Evolutionary conservation across 2,113 vertebrate genomes (phyloP).

Genomic region (Emberiza fucata): DNA sequence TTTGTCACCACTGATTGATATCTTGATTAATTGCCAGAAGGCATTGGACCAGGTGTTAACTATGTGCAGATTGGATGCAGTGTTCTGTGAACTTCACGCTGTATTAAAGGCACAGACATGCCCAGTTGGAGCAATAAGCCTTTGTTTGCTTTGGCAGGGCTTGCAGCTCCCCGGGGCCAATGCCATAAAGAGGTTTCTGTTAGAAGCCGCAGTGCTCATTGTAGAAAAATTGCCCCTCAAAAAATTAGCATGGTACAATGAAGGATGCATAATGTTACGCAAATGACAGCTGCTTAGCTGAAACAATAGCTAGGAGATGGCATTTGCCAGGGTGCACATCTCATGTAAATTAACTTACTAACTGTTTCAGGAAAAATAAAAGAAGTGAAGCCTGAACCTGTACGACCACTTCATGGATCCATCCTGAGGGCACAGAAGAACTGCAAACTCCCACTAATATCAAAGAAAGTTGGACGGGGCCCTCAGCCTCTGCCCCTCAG

Average conservation of each 20-base stretch:
- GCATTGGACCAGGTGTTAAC: slow-evolving; percentile 79
- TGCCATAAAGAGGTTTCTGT: slow-evolving; percentile 95
- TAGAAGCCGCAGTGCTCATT: slow-evolving; percentile 90
- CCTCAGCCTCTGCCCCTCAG: background rate
- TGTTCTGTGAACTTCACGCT: slow-evolving; percentile 79
- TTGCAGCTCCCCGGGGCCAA: slow-evolving; percentile 86
- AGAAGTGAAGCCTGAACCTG: slow-evolving; percentile 48
- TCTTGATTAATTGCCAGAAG: slow-evolving; percentile 84
- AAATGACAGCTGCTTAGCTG: slow-evolving; percentile 87
- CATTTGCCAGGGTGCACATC: slow-evolving; percentile 79
- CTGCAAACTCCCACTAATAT: slow-evolving; percentile 6
- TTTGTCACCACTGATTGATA: slow-evolving; percentile 85
- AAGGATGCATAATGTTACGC: slow-evolving; percentile 87
- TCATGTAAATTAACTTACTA: slow-evolving; percentile 81
- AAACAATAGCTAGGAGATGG: slow-evolving; percentile 82
- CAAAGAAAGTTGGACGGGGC: background rate
- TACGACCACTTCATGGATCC: slow-evolving; percentile 26
- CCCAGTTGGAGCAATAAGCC: slow-evolving; percentile 81
- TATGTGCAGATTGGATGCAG: slow-evolving; percentile 78
- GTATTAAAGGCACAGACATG: slow-evolving; percentile 83
- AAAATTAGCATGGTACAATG: slow-evolving; percentile 91
- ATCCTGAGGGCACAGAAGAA: slow-evolving; percentile 24
- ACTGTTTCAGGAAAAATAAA: slow-evolving; percentile 57
- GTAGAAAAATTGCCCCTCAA: slow-evolving; percentile 90
- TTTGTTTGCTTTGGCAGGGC: slow-evolving; percentile 95